Base-by-base conservation (phyloP, 2,113 vertebrate genomes). In the Scatophagus argus region DNA sequence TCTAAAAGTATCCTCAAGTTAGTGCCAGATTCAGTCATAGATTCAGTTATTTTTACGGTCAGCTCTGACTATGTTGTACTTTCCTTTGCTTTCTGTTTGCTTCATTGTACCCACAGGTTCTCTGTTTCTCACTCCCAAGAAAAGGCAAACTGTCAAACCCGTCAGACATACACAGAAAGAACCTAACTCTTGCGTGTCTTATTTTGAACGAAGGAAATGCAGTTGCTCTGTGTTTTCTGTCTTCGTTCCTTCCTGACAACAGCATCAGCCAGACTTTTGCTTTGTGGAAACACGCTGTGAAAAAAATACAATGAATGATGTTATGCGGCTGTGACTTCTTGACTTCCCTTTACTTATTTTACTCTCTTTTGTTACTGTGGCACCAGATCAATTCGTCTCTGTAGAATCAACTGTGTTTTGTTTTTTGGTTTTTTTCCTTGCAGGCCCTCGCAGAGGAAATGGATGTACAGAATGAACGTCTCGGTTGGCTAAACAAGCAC, bases 401-500 rank as follows among this genome's bases (percentile, higher is more conserved):
- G 19, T 77, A n/a, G 46, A 62, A 56, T 67, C 9, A 75, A 74
- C n/a, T 7, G 8, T 36, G 38, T 5, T 34, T 43, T 29, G 46
- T 62, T 29, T 46, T 7, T 7, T 36, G 38, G 4, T 34, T 43
- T 29, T 51, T 62, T 29, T 46, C 46, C 65, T 68, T 25, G 62
- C 70, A 99, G 97, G 92, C 93, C 6, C 85, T 98, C 49, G 93
- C 87, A 13, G 92, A 94, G 60, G 95, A 99, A 67, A 94, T 97
- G 93, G 96, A 97, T 16, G 14, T 72, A 1, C 94, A 97, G 76
- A 95, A 93, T 31, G 95, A 96, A 49, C 96, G 92, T 21, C 92
- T 98, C 16, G 93, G 94, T 27, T 98, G 96, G 97, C 81, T 99
- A 64, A 99, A 97, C 85, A 95, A 95, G 83, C 93, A 92, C 7